Evolutionary conservation across 1,140 invertebrate genomes (phyloP), one percentile per base, ranked within the genome.

Genomic region (Paraescarpia echinospica): DNA sequence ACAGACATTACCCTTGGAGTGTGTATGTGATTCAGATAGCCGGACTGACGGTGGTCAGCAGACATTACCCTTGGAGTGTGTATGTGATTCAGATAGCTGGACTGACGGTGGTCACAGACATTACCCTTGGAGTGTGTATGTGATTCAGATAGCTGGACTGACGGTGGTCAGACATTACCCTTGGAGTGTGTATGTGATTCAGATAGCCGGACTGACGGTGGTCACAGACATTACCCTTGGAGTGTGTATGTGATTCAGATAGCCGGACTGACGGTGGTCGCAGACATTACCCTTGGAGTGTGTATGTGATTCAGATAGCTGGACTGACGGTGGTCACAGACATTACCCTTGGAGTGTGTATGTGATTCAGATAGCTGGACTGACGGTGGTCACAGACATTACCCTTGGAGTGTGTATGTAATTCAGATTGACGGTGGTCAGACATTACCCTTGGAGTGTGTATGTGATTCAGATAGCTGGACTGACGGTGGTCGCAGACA

Each of bases 1-100:
- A 98, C 98, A 0, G 99, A 99, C 96, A 99, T 41, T 41, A 41
- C 4, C 41, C 41, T n/a, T n/a, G n/a, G 41, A 6, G 41, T 4
- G 41, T 41, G 41, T 41, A 5, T 89, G 89, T 89, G 34, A 6
- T 89, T 89, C 34, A 89, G 33, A 14, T n/a, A n/a, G n/a, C n/a
- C n/a, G n/a, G n/a, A 12, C 41, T 12, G 4, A 12, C 12, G 41
- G 41, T 41, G 4, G 41, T 41, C 41, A 41, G n/a, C n/a, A n/a
- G n/a, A n/a, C 41, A 6, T 41, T 41, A 41, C 4, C 41, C 41
- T n/a, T n/a, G n/a, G 41, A 6, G 41, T 4, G 41, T 41, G 41
- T 41, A 5, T 89, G 89, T 89, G 34, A 6, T 89, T 89, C 34
- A 89, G 33, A 14, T n/a, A n/a, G n/a, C 41, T 41, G 41, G 4